phyloP scores from a whole-genome alignment of 2,888 invertebrate species.

The Panzeria rudis region DNA sequence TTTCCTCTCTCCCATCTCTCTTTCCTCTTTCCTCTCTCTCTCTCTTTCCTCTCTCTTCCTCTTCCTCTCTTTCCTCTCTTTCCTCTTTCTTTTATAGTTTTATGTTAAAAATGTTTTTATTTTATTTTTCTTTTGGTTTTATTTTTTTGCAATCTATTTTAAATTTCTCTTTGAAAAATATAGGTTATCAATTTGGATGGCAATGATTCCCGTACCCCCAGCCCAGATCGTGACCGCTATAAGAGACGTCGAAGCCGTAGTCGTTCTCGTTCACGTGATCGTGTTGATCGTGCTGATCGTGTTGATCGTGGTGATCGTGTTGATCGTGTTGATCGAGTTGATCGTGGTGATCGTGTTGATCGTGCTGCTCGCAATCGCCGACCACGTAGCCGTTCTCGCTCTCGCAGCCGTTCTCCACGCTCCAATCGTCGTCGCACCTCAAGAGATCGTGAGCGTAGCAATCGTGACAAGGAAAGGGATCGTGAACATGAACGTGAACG shows the following conservation, averaged over 20 bases:
- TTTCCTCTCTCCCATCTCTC: neutral
- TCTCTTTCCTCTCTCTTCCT: neutral
- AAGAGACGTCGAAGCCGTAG: constrained; percentile 83
- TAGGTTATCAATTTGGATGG: constrained; percentile 85
- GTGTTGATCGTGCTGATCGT: constrained; percentile 74
- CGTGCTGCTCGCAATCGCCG: constrained; percentile 78
- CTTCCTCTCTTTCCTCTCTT: neutral
- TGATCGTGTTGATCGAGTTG: constrained; percentile 73
- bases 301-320: constrained; percentile 73
- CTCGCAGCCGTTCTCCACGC: constrained; percentile 81
- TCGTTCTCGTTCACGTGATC: constrained; percentile 83
- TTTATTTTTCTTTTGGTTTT: constrained; percentile 74
- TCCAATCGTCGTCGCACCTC: constrained; percentile 83
- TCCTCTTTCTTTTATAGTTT: neutral
- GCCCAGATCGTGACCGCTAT: constrained; percentile 85
- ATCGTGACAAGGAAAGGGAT: constrained; percentile 87
- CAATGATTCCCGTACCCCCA: constrained; percentile 85
- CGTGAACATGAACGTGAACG: constrained; percentile 94
- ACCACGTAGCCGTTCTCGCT: constrained; percentile 83
- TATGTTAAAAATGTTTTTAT: constrained; percentile 34
- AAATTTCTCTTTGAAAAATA: constrained; percentile 70
- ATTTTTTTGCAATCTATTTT: constrained; percentile 73
- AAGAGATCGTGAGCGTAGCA: constrained; percentile 86
- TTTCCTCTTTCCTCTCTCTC: neutral
- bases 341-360: constrained; percentile 82